Base-by-base conservation (phyloP, 1,140 invertebrate species). In the Venturia canescens region DNA sequence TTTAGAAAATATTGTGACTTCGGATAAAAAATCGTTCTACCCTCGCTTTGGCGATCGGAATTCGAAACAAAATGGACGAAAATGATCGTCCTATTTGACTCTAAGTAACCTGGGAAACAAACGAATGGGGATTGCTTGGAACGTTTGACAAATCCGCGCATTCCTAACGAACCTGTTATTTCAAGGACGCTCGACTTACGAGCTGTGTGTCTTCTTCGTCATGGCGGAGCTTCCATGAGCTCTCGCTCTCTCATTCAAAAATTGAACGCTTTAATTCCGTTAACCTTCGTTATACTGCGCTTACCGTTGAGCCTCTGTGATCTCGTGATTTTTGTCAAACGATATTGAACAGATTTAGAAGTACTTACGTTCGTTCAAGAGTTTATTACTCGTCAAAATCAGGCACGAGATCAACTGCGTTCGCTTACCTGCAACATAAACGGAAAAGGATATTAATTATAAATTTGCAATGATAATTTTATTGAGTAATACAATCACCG, bases 151-250 rank as follows among this genome's bases (percentile, higher is more conserved):
- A 86, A 84, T 82, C 84, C 87, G 84, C 76, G 84, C 82, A 85
- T 85, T 88, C 85, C 83, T 84, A 86, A 87, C 84, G 85, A 88
- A 87, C 87, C 83, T 86, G 87, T 87, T 88, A 88, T 88, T 88
- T 88, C 86, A 88, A 85, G 87, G 87, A 87, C 75, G 31, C 13
- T 3, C 57, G 57, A 9, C 66, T 57, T 29, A 6, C 18, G 57
- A 15, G 6, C 21, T 44, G 21, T 16, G 21, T 31, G 6, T 63
- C 60, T 44, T 38, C 29, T 60, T 38, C 53, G 3, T 44, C 15
- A 31, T 69, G 29, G 3, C 27, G 18, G 21, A 63, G 57, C 57
- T 77, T 77, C 31, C 9, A 53, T 63, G 0, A 63, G 7, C 16
- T 63, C 63, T 77, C 9, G 72, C 27, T 63, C 50, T 27, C 15